Conservation (phyloP, 2,888 invertebrate species). For the Drosophila leonis region DNA sequence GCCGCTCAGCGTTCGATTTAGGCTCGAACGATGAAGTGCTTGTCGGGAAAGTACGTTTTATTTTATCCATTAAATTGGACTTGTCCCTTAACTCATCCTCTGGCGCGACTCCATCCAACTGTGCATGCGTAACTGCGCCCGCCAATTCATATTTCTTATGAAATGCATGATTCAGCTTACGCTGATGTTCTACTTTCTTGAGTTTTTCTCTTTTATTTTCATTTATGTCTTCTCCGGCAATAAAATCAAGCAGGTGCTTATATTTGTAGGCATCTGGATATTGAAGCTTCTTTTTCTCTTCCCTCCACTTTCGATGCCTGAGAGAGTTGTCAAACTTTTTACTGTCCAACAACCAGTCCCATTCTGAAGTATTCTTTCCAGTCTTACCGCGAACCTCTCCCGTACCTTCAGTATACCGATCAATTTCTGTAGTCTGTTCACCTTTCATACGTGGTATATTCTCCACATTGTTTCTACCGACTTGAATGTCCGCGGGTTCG, state of each 20-base stretch:
- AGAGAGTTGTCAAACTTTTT: slow-evolving; percentile 9
- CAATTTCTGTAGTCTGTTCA: neutral
- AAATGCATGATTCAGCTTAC: too few species aligned
- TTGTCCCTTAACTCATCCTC: neutral
- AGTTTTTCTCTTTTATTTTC: neutral
- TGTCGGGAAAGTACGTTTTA: neutral
- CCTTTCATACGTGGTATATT: neutral
- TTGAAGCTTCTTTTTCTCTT: neutral
- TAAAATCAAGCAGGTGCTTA: neutral
- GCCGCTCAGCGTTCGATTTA: neutral
- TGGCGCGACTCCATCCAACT: too few species aligned
- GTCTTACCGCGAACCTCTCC: slow-evolving; percentile 13
- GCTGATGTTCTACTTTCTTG: neutral
- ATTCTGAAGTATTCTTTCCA: slow-evolving; percentile 37
- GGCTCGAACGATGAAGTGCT: too few species aligned
- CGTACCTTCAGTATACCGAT: neutral
- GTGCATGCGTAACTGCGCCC: neutral
- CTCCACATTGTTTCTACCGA: neutral
- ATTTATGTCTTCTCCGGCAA: neutral
- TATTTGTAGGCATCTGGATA: neutral
- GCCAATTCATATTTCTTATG: neutral
- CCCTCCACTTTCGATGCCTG: neutral
- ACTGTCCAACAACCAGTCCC: slow-evolving; percentile 57
- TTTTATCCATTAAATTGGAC: neutral
- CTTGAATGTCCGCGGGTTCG: neutral